Evolutionary conservation across 2,888 invertebrate species (phyloP).

Genomic region (Dasysyrphus albostriatus): DNA sequence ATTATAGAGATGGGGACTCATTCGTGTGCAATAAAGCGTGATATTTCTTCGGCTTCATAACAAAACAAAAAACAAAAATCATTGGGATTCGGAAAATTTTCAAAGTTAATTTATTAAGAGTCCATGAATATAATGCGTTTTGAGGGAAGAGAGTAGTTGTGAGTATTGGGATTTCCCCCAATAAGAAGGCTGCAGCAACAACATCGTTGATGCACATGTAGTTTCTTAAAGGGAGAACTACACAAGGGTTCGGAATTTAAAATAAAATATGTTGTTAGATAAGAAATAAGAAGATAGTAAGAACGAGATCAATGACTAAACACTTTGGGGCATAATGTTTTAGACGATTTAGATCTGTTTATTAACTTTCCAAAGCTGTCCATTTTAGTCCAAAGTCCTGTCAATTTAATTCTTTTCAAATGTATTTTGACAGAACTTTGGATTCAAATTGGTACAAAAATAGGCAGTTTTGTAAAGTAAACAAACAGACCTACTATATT

Average conservation of each 20-base stretch:
- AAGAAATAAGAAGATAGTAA: too few species aligned
- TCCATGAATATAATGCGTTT: conserved; percentile 25
- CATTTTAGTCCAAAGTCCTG: too few species aligned
- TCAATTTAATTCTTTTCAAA: too few species aligned
- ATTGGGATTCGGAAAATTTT: conserved; percentile 52
- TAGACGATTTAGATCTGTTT: too few species aligned
- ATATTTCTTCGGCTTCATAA: conserved; percentile 31
- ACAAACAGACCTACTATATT: too few species aligned
- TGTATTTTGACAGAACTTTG: too few species aligned
- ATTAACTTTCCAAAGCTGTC: too few species aligned
- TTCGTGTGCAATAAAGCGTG: conserved; percentile 58
- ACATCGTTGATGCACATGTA: conserved; percentile 24
- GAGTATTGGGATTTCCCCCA: not conserved
- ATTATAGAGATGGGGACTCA: conserved; percentile 47
- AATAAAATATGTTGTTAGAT: not conserved
- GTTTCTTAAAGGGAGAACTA: not conserved
- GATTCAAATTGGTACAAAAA: too few species aligned
- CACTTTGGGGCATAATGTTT: too few species aligned
- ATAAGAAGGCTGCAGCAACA: not conserved
- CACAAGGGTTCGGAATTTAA: not conserved
- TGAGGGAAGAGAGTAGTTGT: not conserved
- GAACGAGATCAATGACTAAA: too few species aligned
- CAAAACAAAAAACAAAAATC: conserved; percentile 8
- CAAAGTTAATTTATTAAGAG: conserved; percentile 70
- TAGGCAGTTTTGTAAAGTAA: too few species aligned